A percentile compares a stretch with the other conserved stretches of the same genome.
Conservation (phyloP, 2,113 vertebrate species). For the Pollimyrus isidori region DNA sequence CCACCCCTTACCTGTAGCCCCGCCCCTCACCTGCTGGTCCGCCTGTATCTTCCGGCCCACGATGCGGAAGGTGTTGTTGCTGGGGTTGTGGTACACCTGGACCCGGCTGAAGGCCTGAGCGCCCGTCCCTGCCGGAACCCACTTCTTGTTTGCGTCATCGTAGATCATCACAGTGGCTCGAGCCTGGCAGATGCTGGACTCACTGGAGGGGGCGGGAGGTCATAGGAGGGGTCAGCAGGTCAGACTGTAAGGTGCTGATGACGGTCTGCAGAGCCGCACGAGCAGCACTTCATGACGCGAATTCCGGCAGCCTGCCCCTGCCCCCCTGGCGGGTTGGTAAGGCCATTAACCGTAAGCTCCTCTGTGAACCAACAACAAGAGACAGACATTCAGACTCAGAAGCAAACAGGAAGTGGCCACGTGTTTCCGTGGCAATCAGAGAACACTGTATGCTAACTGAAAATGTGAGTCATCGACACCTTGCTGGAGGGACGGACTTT, state of each 20-base stretch:
- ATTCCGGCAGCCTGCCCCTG: not conserved
- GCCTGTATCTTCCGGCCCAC: slow-evolving; percentile 74
- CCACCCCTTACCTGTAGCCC: not conserved
- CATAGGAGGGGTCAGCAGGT: not conserved
- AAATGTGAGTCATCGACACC: not conserved
- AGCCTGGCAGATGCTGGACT: slow-evolving; percentile 68
- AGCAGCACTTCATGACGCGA: not conserved
- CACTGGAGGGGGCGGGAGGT: slow-evolving; percentile 46
- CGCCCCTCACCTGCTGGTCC: slow-evolving; percentile 70
- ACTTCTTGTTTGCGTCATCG: slow-evolving; percentile 68
- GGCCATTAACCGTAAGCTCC: not conserved
- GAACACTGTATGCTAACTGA: not conserved
- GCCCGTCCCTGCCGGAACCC: slow-evolving; percentile 67
- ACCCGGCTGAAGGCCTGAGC: slow-evolving; percentile 60
- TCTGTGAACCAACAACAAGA: not conserved
- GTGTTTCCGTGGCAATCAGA: not conserved
- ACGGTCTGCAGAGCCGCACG: not conserved
- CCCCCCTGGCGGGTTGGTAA: not conserved
- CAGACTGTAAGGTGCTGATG: not conserved
- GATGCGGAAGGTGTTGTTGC: slow-evolving; percentile 65
- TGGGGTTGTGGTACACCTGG: slow-evolving; percentile 71
- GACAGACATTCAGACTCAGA: not conserved
- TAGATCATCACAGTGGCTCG: slow-evolving; percentile 78
- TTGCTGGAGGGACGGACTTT: not conserved
- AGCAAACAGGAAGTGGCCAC: slow-evolving; percentile 5